Base-by-base conservation (phyloP, 2,113 vertebrate genomes). In the Sorex araneus region DNA sequence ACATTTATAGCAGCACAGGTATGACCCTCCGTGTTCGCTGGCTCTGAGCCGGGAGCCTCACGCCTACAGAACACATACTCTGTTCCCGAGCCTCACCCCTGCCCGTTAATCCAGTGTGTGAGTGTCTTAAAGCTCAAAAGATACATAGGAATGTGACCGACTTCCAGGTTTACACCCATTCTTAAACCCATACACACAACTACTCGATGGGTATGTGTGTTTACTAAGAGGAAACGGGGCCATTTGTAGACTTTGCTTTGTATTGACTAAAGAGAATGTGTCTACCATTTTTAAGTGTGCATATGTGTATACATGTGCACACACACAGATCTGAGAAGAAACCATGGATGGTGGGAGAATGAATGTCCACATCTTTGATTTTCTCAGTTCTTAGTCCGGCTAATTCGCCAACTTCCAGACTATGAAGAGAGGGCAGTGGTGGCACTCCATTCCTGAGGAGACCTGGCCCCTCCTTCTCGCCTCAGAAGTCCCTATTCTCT, bases 331-430 rank as follows among this genome's bases (percentile, higher is more conserved):
- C 1, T 25, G 43, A 30, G 50, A 77, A 87, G 16, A 81, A 34
- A 32, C 57, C 23, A 36, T 57, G 25, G 15, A 19, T 54, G 19
- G 25, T 32, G 10, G 50, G 77, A 82, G 75, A 71, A 30, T 4
- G 15, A 25, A 4, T 12, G 6, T 69, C 54, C 60, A 63, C 40
- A 40, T 40, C 40, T 40, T 40, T 36, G 82, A 25, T 18, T 70
- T 73, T 7, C 71, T 83, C 76, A 54, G 73, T 63, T 63, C 23
- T 27, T 43, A 73, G 40, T 47, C 74, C 32, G 71, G 23, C 3
- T 71, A 45, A 75, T 67, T 86, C 83, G 67, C 30, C 4, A 23
- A 64, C 84, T 94, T 60, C 50, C 28, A 77, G 71, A 36, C 88
- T 7, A 4, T 45, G 36, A 45, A 89, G 8, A 21, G 1, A 82